Conservation (phyloP, 2,888 invertebrate species). For the Crioceris asparagi region DNA sequence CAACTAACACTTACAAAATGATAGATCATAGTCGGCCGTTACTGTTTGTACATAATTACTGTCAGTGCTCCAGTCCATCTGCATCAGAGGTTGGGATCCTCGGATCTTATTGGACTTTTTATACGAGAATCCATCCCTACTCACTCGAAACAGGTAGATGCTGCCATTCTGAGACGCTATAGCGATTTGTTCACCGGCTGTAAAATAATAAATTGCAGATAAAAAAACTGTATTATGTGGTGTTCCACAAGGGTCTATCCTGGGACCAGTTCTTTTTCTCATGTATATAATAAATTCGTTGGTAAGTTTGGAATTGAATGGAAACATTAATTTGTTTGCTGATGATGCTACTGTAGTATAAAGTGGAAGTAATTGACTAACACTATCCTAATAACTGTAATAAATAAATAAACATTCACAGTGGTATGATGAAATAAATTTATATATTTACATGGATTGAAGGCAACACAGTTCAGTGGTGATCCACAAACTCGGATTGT, state of each 20-base stretch:
- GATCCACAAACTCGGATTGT: slow-evolving; percentile 81
- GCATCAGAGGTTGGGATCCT: slow-evolving; percentile 73
- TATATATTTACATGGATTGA: slow-evolving; percentile 80
- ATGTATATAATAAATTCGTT: too few species aligned
- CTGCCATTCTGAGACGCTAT: slow-evolving; percentile 87
- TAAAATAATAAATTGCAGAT: slow-evolving; percentile 17
- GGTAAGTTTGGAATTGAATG: too few species aligned
- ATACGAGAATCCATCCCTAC: slow-evolving; percentile 81
- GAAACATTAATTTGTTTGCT: too few species aligned
- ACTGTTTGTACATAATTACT: slow-evolving; percentile 80
- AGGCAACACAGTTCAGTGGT: slow-evolving; percentile 75
- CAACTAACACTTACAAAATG: slow-evolving; percentile 59
- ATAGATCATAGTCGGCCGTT: slow-evolving; percentile 79
- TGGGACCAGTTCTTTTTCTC: too few species aligned
- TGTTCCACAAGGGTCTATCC: too few species aligned
- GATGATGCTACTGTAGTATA: too few species aligned
- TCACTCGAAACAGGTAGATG: slow-evolving; percentile 71
- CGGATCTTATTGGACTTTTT: slow-evolving; percentile 82
- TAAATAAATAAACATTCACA: too few species aligned
- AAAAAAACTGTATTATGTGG: too few species aligned
- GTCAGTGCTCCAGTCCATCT: slow-evolving; percentile 86
- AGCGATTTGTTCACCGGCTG: slow-evolving; percentile 78
- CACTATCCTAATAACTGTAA: too few species aligned
- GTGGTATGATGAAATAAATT: too few species aligned
- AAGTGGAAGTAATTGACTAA: too few species aligned